Evolutionary conservation across 30 jellyfish, hydroid and myxozoan genomes (phyloP), one percentile per base, ranked within the genome.

Genomic region (Turritopsis dohrnii): DNA sequence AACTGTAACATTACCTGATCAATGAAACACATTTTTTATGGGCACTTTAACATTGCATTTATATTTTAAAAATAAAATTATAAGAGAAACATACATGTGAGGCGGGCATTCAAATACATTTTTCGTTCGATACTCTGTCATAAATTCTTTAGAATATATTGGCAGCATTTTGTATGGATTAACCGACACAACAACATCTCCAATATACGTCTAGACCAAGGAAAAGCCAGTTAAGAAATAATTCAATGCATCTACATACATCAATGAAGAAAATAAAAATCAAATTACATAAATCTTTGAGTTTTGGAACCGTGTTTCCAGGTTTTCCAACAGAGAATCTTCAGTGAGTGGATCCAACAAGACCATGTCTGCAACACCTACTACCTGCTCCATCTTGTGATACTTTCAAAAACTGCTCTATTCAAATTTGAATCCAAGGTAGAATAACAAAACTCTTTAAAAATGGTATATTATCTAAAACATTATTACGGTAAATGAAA

Each of bases 41-140:
- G n/a, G n/a, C n/a, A n/a, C n/a, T n/a, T n/a, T n/a, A n/a, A n/a
- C n/a, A n/a, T n/a, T n/a, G n/a, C n/a, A n/a, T n/a, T n/a, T n/a
- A n/a, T n/a, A n/a, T n/a, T n/a, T n/a, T n/a, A n/a, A n/a, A n/a
- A n/a, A n/a, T n/a, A n/a, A n/a, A n/a, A n/a, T n/a, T n/a, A n/a
- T n/a, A n/a, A n/a, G n/a, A n/a, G n/a, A n/a, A n/a, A 79, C 99
- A 81, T 83, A 94, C 99, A 94, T 72, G 65, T 94, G 99, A 0
- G 99, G 99, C 1, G 99, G 99, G 94, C 92, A 84, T 81, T 94
- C 99, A 89, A 88, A 94, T 74, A 94, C 87, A 65, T 94, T 94
- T 69, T 95, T 82, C 72, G 99, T 84, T 60, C 99, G 76, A 85
- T 94, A 94, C 79, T 88, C 99, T 73, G 87, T 88, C 53, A 94